A percentile compares a stretch with the other conserved stretches of the same genome.
These are phyloP conservation scores for Criorhina ranunculi DNA, from an alignment of 2,888 invertebrate species.

Conservation along the genomic window DNA sequence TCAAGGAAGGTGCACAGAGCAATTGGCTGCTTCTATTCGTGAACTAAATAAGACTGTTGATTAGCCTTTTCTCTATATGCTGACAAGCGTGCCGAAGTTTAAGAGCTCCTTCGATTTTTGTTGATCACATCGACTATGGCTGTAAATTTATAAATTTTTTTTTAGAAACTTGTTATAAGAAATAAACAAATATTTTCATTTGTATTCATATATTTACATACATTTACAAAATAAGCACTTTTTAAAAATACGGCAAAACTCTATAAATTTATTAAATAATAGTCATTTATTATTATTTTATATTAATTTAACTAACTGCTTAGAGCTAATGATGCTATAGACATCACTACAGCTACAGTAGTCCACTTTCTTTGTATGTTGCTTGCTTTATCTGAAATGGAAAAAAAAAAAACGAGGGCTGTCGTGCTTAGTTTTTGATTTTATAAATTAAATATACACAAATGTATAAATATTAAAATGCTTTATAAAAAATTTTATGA, in stretches of 20 bases:
- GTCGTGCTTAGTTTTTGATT: no score
- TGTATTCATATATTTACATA: conserved; percentile 83
- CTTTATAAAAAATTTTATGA: no score
- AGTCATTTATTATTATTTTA: conserved; percentile 77
- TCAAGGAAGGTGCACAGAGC: no score
- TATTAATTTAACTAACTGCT: conserved; percentile 83
- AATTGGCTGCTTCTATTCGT: no score
- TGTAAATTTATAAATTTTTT: no score
- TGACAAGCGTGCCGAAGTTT: no score
- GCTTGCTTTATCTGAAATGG: conserved; percentile 83
- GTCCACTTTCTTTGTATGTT: conserved; percentile 84
- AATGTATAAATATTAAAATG: no score
- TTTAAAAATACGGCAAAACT: conserved; percentile 84
- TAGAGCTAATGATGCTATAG: conserved; percentile 84
- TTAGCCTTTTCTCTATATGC: no score
- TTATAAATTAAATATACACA: no score
- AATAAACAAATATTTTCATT: conserved; percentile 54
- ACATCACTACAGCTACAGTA: conserved; percentile 84
- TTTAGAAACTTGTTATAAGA: background rate
- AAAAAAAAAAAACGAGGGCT: background rate
- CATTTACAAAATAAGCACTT: conserved; percentile 85
- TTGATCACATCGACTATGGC: no score
- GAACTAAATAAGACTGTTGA: no score
- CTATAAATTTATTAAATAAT: conserved; percentile 83
- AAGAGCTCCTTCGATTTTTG: no score